Percentiles rank a stretch among this genome's conserved stretches.
Evolutionary conservation across 1,140 invertebrate genomes (phyloP).

Genomic region (Cotesia glomerata): DNA sequence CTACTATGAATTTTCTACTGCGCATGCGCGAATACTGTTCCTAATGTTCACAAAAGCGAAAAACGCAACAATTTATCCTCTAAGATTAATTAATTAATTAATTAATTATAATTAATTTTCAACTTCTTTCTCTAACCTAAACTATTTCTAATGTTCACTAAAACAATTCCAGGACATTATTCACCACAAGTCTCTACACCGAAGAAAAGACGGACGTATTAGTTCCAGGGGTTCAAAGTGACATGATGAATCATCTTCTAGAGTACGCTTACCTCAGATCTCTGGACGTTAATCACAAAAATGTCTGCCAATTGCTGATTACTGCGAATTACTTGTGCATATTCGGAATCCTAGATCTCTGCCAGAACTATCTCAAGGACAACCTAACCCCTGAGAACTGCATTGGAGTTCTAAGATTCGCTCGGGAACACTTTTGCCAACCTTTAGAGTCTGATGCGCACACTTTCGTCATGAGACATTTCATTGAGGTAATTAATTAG

Average conservation of each 20-base stretch:
- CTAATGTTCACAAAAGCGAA: no score
- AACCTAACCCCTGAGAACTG: slow-evolving; percentile 77
- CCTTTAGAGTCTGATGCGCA: slow-evolving; percentile 73
- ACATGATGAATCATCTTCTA: slow-evolving; percentile 77
- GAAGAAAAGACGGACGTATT: slow-evolving; percentile 72
- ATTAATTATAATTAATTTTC: no score
- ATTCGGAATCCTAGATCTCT: slow-evolving; percentile 76
- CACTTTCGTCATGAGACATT: slow-evolving; percentile 76
- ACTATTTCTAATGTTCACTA: no score
- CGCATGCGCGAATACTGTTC: no score
- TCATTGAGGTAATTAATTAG: slow-evolving; percentile 66
- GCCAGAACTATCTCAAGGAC: slow-evolving; percentile 74
- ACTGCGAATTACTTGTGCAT: slow-evolving; percentile 83
- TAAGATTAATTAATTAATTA: no score
- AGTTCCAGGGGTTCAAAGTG: slow-evolving; percentile 76
- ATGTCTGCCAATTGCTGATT: slow-evolving; percentile 78
- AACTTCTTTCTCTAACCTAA: no score
- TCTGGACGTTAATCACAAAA: slow-evolving; percentile 72
- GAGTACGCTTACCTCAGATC: slow-evolving; percentile 83
- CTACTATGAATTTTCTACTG: no score
- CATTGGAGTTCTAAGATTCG: slow-evolving; percentile 82
- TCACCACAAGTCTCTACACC: slow-evolving; percentile 78
- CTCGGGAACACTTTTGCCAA: slow-evolving; percentile 75
- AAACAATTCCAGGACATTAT: slow-evolving; percentile 70
- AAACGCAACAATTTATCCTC: no score